Conservation (phyloP, 2,888 invertebrate genomes). For the Platypus cylindrus region DNA sequence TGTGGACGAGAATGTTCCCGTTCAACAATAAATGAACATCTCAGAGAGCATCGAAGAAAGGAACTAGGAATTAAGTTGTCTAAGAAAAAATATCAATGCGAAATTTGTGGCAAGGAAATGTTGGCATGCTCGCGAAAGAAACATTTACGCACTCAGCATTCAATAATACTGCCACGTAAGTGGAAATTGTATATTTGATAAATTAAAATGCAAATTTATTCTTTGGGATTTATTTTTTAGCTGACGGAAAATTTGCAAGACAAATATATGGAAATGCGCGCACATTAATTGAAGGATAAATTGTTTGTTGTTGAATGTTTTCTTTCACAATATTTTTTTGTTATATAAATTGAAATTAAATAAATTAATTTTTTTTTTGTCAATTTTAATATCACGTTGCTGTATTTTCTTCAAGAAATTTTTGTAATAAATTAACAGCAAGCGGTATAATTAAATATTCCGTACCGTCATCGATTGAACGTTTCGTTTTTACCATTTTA, state of each 20-base stretch:
- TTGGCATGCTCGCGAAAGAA: conserved; percentile 3
- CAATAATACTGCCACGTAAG: conserved; percentile 4
- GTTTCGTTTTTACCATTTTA: conserved; percentile 71
- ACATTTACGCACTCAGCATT: conserved; percentile 4
- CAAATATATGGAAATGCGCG: too few species aligned
- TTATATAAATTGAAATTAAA: background rate
- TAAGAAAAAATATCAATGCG: conserved; percentile 5
- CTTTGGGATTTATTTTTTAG: too few species aligned
- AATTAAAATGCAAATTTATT: background rate
- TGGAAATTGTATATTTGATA: background rate
- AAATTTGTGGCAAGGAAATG: conserved; percentile 5
- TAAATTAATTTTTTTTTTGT: background rate
- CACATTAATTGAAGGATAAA: too few species aligned
- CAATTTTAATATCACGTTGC: too few species aligned
- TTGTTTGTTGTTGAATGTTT: background rate
- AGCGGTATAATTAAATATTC: conserved; percentile 74
- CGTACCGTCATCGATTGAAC: conserved; percentile 71
- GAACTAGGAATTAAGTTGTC: conserved; percentile 2
- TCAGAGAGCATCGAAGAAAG: conserved; percentile 2
- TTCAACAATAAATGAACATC: conserved; percentile 6
- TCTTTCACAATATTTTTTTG: background rate
- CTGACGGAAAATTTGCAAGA: too few species aligned
- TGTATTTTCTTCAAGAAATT: conserved; percentile 52
- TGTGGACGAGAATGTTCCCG: conserved; percentile 4
- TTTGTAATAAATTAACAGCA: conserved; percentile 56